phyloP scores from a whole-genome alignment of 1,140 invertebrate species.

The Tetragnatha versicolor region DNA sequence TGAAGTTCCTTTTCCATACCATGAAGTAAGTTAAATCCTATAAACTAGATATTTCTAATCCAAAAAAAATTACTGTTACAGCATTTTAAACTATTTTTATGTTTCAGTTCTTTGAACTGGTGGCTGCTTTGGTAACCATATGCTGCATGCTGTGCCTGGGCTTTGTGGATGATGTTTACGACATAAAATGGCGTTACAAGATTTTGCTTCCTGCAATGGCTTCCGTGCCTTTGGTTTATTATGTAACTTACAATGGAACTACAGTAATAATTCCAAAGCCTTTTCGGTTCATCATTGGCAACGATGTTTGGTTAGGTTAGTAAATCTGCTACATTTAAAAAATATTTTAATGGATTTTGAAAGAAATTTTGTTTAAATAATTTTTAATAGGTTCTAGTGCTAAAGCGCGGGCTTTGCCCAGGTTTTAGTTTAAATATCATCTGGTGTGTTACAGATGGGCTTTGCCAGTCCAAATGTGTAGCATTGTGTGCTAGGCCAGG shows the following conservation, averaged over 20 bases:
- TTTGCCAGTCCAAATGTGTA: no score
- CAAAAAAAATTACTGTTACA: background rate
- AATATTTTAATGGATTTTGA: no score
- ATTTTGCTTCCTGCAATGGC: slow-evolving; percentile 92
- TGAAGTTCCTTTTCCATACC: slow-evolving; percentile 34
- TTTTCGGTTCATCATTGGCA: slow-evolving; percentile 76
- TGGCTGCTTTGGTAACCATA: slow-evolving; percentile 92
- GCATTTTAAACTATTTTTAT: slow-evolving; percentile 56
- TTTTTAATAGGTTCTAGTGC: no score
- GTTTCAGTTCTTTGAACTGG: slow-evolving; percentile 89
- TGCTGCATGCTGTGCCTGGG: slow-evolving; percentile 98
- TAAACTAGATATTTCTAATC: no score
- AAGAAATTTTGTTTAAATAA: no score
- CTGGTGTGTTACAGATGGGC: no score
- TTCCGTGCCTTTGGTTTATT: slow-evolving; percentile 96
- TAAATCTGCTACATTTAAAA: background rate
- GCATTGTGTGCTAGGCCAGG: no score
- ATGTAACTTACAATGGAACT: slow-evolving; percentile 95
- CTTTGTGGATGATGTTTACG: slow-evolving; percentile 97
- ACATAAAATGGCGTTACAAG: slow-evolving; percentile 91
- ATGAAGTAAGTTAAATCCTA: slow-evolving; percentile 35
- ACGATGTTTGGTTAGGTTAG: slow-evolving; percentile 76
- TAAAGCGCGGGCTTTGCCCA: no score
- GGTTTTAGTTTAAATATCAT: no score
- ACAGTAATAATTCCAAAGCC: slow-evolving; percentile 92